Conservation (phyloP, 2,888 invertebrate genomes). For the Gryllus longicercus region DNA sequence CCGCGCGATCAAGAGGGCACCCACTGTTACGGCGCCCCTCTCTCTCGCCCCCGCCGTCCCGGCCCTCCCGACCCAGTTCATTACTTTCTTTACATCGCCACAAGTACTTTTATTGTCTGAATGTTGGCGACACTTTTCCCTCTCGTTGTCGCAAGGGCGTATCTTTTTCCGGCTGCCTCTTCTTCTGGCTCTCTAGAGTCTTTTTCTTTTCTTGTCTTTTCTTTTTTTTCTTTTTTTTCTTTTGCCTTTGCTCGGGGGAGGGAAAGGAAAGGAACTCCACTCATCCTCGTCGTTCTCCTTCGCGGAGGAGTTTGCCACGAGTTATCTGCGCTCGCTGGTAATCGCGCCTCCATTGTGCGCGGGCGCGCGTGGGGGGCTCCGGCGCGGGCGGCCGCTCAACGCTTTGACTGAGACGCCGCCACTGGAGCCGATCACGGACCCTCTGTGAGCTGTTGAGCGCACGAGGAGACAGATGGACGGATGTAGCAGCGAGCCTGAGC, state of each 20-base stretch:
- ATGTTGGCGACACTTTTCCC: conserved; percentile 4
- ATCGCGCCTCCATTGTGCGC: conserved; percentile 8
- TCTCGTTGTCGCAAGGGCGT: not conserved
- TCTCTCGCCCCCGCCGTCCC: not conserved
- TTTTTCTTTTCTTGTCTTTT: too few relatives aligned
- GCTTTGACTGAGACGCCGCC: too few relatives aligned
- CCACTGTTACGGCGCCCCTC: not conserved
- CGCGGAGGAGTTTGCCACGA: not conserved
- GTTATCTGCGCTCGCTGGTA: not conserved
- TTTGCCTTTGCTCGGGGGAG: not conserved
- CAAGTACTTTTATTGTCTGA: conserved; percentile 17
- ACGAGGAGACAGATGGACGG: too few relatives aligned
- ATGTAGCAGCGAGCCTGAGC: too few relatives aligned
- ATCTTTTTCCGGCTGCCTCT: conserved; percentile 10
- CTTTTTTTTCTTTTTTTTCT: not conserved
- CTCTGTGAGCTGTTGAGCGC: too few relatives aligned
- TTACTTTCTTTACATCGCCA: conserved; percentile 17
- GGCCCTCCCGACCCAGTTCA: not conserved
- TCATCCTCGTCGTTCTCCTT: not conserved
- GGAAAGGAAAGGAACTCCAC: not conserved
- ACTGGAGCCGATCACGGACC: too few relatives aligned
- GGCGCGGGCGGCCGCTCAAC: too few relatives aligned
- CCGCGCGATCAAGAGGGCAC: not conserved
- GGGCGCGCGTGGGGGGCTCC: not conserved
- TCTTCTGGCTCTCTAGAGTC: not conserved